Evolutionary conservation across 2,888 invertebrate species (phyloP), one percentile per base, ranked within the genome.

Genomic region (Ectobius pallidus): DNA sequence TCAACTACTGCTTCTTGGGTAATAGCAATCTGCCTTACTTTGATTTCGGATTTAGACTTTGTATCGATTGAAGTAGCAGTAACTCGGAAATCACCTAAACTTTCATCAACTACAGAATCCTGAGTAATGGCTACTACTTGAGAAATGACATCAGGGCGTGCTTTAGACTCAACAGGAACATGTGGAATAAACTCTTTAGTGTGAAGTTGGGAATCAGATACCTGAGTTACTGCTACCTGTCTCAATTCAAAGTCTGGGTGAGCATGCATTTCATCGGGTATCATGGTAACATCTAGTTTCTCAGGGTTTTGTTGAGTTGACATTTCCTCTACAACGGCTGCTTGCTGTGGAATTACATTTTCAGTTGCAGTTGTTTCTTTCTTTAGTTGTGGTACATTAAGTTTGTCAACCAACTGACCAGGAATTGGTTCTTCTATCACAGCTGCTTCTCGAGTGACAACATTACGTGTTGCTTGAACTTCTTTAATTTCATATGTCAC

Each of bases 391-490:
- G 70, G 52, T 16, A 71, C 9, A 30, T 67, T 11, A 52, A 73
- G 61, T 49, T 71, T 14, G 7, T 71, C 39, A 1, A 73, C 69
- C 14, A 69, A 70, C 46, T 70, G 11, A 20, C 74, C 71, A 25
- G 71, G 34, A 34, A 75, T 52, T 34, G 72, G 67, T 52, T 76
- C 72, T 34, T 69, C 62, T 4, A 74, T 42, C 22, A 69, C 14
- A 46, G 72, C 55, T 32, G 72, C 72, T 20, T 71, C 71, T 52
- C 62, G 61, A 25, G 67, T 62, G 16, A 69, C 62, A 46, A 76
- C 18, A 68, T 73, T 58, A 52, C 42, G 46, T n/a, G 30, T 67
- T 16, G 77, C 74, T 27, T 68, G 65, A 30, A 58, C 62, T 32
- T 72, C 71, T 32, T 68, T 72, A 42, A 67, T 32, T 34, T 68